Conservation (phyloP, 2,797 vertebrate species). For the Takifugu ocellatus region DNA sequence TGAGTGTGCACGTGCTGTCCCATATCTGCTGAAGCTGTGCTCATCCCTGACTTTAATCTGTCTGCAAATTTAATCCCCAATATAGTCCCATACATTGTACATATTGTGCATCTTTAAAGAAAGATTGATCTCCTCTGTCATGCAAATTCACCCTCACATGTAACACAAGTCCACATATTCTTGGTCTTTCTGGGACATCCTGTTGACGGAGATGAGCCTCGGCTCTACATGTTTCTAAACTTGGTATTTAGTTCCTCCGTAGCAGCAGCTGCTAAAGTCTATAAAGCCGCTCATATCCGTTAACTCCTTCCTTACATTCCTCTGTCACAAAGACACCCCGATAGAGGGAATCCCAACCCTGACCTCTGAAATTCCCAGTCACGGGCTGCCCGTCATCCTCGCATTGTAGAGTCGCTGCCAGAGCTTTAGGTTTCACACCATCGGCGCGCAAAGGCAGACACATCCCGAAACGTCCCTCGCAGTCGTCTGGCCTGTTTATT, state of each 20-base stretch:
- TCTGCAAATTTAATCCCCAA: not conserved
- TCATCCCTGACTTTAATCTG: not conserved
- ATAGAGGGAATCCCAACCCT: conserved; percentile 53
- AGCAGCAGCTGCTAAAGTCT: conserved; percentile 57
- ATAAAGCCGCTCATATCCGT: conserved; percentile 42
- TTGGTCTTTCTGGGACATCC: conserved; percentile 40
- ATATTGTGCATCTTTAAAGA: conserved; percentile 9
- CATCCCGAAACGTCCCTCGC: conserved; percentile 30
- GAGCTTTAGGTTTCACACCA: conserved; percentile 61
- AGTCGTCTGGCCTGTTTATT: conserved; percentile 24
- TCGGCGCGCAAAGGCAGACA: conserved; percentile 13
- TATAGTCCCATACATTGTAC: not conserved
- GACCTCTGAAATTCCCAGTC: conserved; percentile 62
- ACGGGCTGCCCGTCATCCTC: conserved; percentile 45
- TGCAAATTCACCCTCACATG: not conserved
- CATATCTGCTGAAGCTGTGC: conserved; percentile 1
- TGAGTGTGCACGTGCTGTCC: conserved; percentile 1
- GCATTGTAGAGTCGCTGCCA: conserved; percentile 30
- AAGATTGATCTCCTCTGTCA: conserved; percentile 4
- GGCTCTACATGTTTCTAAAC: conserved; percentile 56
- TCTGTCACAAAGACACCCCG: conserved; percentile 39
- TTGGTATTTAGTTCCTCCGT: conserved; percentile 45
- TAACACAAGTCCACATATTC: conserved; percentile 4
- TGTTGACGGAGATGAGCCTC: conserved; percentile 43
- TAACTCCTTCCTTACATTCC: conserved; percentile 55